Evolutionary conservation across 1,140 invertebrate species (phyloP).

Genomic region (Seison nebaliae): DNA sequence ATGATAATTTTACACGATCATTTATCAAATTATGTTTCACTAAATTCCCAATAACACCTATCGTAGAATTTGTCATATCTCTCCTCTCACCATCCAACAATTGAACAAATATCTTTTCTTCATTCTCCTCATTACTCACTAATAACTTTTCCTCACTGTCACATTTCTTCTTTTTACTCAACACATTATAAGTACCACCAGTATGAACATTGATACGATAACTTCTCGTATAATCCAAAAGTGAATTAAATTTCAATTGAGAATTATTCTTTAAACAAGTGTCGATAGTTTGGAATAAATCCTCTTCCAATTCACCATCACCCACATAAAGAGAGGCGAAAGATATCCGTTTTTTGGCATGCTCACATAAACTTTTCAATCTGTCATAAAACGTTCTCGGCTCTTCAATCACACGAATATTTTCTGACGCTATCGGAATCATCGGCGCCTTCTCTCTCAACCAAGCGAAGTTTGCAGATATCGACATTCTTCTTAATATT

Average conservation of each 20-base stretch:
- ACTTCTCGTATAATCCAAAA: conserved; percentile 66
- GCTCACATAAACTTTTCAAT: conserved; percentile 15
- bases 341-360: conserved; percentile 47
- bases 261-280: conserved; percentile 15
- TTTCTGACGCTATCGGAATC: neutral
- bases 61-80: conserved; percentile 11
- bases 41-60: conserved; percentile 6
- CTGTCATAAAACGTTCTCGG: conserved; percentile 24
- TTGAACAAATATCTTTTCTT: neutral
- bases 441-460: conserved; percentile 1
- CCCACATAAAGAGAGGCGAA: conserved; percentile 76
- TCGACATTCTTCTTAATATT: too few species aligned
- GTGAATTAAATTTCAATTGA: conserved; percentile 45
- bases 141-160: conserved; percentile 45
- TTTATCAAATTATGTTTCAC: conserved; percentile 18
- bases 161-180: conserved; percentile 10
- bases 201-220: conserved; percentile 45
- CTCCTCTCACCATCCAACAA: too few species aligned
- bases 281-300: conserved; percentile 33
- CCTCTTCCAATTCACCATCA: conserved; percentile 50
- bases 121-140: conserved; percentile 36
- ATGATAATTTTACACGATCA: conserved; percentile 32
- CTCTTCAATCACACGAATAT: conserved; percentile 18
- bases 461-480: conserved; percentile 4
- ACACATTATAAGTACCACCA: too few species aligned